Evolutionary conservation across 2,888 invertebrate species (phyloP).

Genomic region (Apocheima hispidaria): DNA sequence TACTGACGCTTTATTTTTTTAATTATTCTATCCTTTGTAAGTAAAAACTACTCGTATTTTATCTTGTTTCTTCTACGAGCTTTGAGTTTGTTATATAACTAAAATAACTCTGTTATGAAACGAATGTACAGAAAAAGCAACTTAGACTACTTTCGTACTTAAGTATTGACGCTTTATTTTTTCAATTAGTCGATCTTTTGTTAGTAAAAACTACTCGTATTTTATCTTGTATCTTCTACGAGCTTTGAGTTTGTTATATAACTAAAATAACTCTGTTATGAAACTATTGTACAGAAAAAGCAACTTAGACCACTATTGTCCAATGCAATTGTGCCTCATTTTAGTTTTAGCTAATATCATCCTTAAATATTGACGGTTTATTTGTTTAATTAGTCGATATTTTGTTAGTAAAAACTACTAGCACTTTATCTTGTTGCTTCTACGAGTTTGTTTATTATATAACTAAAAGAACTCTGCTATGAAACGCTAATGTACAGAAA

Average conservation of each 20-base stretch:
- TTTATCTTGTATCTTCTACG: not conserved
- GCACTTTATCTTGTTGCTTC: not conserved
- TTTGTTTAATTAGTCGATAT: slow-evolving; percentile 4
- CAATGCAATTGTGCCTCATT: too few species aligned
- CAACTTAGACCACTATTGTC: too few species aligned
- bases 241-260: not conserved
- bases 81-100: not conserved
- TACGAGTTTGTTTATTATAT: not conserved
- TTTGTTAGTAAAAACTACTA: not conserved
- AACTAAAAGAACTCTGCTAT: not conserved
- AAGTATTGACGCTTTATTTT: slow-evolving; percentile 10
- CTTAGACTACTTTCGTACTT: too few species aligned
- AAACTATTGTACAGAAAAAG: not conserved
- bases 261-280: not conserved
- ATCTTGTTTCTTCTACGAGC: not conserved
- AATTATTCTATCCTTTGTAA: slow-evolving; percentile 6
- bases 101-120: not conserved
- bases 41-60: not conserved
- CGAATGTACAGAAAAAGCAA: too few species aligned
- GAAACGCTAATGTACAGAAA: not conserved
- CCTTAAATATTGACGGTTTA: too few species aligned
- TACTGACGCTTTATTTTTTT: slow-evolving; percentile 8
- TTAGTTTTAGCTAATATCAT: too few species aligned
- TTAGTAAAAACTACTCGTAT: not conserved
- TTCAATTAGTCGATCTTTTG: slow-evolving; percentile 7